A percentile compares a stretch with the other conserved stretches of the same genome.
These are phyloP conservation scores for Melanotaenia trifasciata DNA, from an alignment of 2,797 vertebrate genomes.

Conservation along the genomic window DNA sequence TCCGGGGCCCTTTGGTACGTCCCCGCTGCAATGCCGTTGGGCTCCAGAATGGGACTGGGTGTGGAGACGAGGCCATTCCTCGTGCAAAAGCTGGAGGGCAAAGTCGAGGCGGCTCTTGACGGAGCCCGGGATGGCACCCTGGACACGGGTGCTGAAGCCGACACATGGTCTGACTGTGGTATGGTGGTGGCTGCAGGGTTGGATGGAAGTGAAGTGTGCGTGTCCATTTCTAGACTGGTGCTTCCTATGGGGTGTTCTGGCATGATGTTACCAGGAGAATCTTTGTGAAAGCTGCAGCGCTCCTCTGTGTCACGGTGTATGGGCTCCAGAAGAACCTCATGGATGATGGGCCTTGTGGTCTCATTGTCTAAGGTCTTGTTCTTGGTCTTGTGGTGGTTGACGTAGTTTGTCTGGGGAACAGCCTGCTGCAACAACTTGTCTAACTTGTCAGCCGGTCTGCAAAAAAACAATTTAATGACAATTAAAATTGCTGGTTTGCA, in stretches of 20 bases:
- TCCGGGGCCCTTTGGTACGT: conserved; percentile 84
- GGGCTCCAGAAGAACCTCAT: conserved; percentile 82
- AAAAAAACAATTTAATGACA: conserved; percentile 9
- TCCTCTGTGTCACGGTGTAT: conserved; percentile 68
- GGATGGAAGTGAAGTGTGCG: conserved; percentile 74
- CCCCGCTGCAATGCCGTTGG: conserved; percentile 87
- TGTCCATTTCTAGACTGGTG: conserved; percentile 78
- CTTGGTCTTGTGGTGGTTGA: conserved; percentile 75
- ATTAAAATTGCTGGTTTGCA: conserved; percentile 2
- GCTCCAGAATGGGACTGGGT: conserved; percentile 85
- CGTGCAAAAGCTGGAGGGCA: conserved; percentile 76
- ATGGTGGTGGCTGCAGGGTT: conserved; percentile 22
- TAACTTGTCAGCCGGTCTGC: conserved; percentile 69
- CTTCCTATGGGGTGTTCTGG: conserved; percentile 34
- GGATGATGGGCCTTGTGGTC: conserved; percentile 63
- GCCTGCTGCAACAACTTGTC: conserved; percentile 80
- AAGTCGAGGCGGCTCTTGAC: conserved; percentile 68
- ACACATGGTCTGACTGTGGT: conserved; percentile 25
- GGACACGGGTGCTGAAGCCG: conserved; percentile 71
- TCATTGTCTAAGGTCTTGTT: conserved; percentile 55
- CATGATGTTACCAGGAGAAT: conserved; percentile 59
- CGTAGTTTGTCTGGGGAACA: conserved; percentile 88
- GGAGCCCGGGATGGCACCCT: conserved; percentile 69
- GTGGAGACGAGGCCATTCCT: conserved; percentile 86
- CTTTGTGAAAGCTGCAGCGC: conserved; percentile 77